Conservation (phyloP, 1,140 invertebrate species). For the Phortica variegata region DNA sequence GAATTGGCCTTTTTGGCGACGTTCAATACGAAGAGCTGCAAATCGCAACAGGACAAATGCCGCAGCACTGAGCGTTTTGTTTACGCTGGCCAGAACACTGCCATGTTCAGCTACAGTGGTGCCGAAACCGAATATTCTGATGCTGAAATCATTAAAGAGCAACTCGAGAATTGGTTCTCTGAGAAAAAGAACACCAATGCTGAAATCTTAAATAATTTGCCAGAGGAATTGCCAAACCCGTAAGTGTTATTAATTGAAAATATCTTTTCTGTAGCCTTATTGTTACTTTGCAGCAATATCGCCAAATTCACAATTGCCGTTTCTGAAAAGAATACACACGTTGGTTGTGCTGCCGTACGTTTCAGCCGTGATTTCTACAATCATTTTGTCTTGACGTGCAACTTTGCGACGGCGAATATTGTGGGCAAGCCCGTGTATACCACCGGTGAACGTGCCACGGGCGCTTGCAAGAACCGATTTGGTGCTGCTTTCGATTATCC, state of each 20-base stretch:
- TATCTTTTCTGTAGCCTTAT: no score
- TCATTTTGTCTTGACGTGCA: slow-evolving; percentile 24
- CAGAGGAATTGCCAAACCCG: slow-evolving; percentile 23
- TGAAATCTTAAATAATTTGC: slow-evolving; percentile 33
- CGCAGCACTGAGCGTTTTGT: slow-evolving; percentile 43
- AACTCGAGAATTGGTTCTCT: slow-evolving; percentile 41
- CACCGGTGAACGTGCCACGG: slow-evolving; percentile 18
- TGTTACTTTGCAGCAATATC: slow-evolving; percentile 10
- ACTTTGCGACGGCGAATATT: slow-evolving; percentile 24
- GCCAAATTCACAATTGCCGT: slow-evolving; percentile 33
- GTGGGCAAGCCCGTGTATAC: slow-evolving; percentile 24
- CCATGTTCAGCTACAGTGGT: slow-evolving; percentile 38
- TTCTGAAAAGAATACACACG: slow-evolving; percentile 24
- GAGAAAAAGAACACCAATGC: slow-evolving; percentile 26
- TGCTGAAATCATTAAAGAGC: slow-evolving; percentile 36
- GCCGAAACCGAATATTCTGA: slow-evolving; percentile 34
- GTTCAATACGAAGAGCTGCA: slow-evolving; percentile 31
- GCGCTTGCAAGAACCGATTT: slow-evolving; percentile 22
- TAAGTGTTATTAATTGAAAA: no score
- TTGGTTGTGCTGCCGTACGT: slow-evolving; percentile 36
- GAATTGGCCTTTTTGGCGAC: slow-evolving; percentile 30
- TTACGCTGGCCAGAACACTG: slow-evolving; percentile 42
- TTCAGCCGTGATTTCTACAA: slow-evolving; percentile 22
- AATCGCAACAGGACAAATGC: slow-evolving; percentile 36
- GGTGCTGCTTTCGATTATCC: slow-evolving; percentile 25